phyloP scores from a whole-genome alignment of 2,888 invertebrate species.

The Diarsia rubi region DNA sequence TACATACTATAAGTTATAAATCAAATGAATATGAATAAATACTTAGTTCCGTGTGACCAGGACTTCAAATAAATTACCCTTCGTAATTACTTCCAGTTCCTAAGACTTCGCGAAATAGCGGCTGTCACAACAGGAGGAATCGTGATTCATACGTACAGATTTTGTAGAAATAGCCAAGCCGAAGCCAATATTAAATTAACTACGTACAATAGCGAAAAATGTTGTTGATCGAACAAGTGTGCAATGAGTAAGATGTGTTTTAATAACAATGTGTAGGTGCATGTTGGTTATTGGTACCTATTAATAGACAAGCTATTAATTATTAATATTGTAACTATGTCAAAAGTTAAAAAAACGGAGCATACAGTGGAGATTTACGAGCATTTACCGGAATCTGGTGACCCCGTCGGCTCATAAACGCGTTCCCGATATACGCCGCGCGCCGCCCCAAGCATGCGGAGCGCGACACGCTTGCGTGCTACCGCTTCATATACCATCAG shows the following conservation, averaged over 20 bases:
- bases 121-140: constrained; percentile 4
- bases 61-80: constrained; percentile 20
- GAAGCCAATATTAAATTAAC: constrained; percentile 3
- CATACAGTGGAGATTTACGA: constrained; percentile 83
- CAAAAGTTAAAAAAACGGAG: constrained; percentile 82
- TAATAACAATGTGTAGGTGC: constrained; percentile 37
- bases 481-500: constrained; percentile 38
- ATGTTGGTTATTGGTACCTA: constrained; percentile 25
- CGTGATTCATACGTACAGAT: constrained; percentile 31
- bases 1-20: constrained; percentile 11
- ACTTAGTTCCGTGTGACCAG: constrained; percentile 13
- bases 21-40: background rate
- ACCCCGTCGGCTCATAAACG: constrained; percentile 87
- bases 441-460: constrained; percentile 59
- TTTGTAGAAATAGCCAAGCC: constrained; percentile 23
- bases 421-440: constrained; percentile 80
- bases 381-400: constrained; percentile 87
- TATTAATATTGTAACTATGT: constrained; percentile 79
- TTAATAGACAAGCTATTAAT: constrained; percentile 69
- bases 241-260: constrained; percentile 29
- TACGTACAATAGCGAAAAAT: background rate
- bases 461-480: constrained; percentile 58
- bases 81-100: constrained; percentile 31
- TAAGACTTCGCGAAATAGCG: constrained; percentile 20
- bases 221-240: constrained; percentile 9